Evolutionary conservation across 1,140 invertebrate species (phyloP), one percentile per base, ranked within the genome.

Genomic region (Lasioglossum albipes): DNA sequence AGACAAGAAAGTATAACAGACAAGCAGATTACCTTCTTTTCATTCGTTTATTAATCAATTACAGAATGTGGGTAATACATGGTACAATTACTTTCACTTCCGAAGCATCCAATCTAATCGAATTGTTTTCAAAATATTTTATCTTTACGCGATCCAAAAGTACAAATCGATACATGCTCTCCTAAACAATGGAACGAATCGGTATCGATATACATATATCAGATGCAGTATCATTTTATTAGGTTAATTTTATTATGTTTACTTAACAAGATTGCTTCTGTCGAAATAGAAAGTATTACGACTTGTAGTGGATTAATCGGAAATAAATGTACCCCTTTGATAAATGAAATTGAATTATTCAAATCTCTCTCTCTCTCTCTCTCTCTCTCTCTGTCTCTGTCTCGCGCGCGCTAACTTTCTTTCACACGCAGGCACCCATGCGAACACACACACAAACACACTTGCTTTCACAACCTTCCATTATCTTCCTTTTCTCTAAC

Each of bases 1-100:
- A 16, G 6, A 7, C 7, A 20, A 61, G 12, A 61, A 10, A 13
- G 45, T 1, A 49, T 36, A 5, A 36, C 36, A 36, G 36, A 36
- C 36, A 36, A 36, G 18, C 57, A 18, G n/a, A 41, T 20, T 20
- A 49, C 7, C 31, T 77, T 20, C 9, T 12, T 42, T 73, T 54
- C 18, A 7, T 73, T 54, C 52, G 3, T 18, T 54, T 54, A 73
- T 79, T 79, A 73, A 73, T 3, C 45, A 12, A 13, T 79, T 79
- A 73, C n/a, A 36, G 57, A 65, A 65, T 79, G 31, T 18, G 71
- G 49, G 18, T 41, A 10, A 69, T 27, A 16, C 6, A 18, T 20
- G 12, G 31, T n/a, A 66, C 45, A 52, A 52, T 41, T 22, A 52
- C 9, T 74, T 52, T 52, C 66, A 13, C n/a, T 18, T 6, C 18